Conservation (phyloP, 2,113 vertebrate species). For the Ceratotherium simum region DNA sequence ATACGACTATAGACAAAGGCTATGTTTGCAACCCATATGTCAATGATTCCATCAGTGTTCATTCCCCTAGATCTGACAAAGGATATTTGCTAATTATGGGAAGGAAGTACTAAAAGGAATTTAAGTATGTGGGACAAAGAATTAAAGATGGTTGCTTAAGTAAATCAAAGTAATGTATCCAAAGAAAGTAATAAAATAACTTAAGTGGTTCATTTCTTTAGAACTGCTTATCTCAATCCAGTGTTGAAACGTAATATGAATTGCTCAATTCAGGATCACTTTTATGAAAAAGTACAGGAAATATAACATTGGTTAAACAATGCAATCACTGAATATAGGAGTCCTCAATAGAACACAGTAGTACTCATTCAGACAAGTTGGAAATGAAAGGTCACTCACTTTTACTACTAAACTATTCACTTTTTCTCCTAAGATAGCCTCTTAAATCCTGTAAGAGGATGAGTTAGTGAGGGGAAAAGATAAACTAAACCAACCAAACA, state of each 20-base stretch:
- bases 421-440: background rate
- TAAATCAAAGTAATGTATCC: slow-evolving; percentile 37
- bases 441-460: background rate
- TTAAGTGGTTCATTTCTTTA: slow-evolving; percentile 18
- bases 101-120: background rate
- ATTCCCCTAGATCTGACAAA: background rate
- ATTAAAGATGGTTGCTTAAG: background rate
- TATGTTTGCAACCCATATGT: background rate
- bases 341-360: background rate
- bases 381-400: background rate
- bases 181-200: background rate
- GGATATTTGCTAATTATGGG: background rate
- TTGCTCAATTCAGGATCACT: background rate
- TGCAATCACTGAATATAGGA: background rate
- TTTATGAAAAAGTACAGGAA: background rate
- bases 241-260: background rate
- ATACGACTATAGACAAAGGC: background rate
- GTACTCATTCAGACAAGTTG: background rate
- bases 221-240: background rate
- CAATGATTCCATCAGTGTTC: background rate
- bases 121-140: background rate
- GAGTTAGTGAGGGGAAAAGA: background rate
- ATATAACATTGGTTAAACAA: background rate
- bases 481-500: background rate
- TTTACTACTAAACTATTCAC: background rate